Base-by-base conservation (phyloP, 2,797 vertebrate genomes). In the Aldrovandia affinis region DNA sequence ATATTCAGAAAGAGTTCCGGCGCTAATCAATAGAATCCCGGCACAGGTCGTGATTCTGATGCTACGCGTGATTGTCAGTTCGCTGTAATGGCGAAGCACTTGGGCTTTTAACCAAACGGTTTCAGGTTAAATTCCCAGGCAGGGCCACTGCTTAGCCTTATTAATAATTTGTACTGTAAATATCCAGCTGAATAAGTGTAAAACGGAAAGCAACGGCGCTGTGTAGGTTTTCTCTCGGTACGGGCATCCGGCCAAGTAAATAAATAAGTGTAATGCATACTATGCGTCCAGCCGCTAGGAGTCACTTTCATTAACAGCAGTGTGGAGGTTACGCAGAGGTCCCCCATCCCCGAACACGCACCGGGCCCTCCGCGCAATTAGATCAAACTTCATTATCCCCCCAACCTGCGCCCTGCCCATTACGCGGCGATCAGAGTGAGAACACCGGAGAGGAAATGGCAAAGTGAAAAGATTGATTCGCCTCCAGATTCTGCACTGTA, bases 381-480 rank as follows among this genome's bases (percentile, higher is more conserved):
- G 89, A 88, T 89, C 81, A 92, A 93, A 86, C 87, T 93, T 90
- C 89, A 92, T 94, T 94, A 92, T 93, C 92, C 90, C n/a, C 90
- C 93, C 89, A 92, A 88, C n/a, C 91, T 92, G 89, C 90, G 91
- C 28, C 90, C 93, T 94, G 87, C 22, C 90, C 89, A 91, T 94
- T 94, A 95, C 91, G 85, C 84, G 86, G 84, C 86, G 91, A 94
- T 95, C 93, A 94, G 93, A 95, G 89, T 55, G 88, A 93, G 94
- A 93, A 91, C 88, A 92, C 90, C 83, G 88, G 90, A 91, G 89
- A 52, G 63, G 89, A 92, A 91, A 93, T 92, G 90, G 86, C 89
- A 90, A 54, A 92, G 91, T 91, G 92, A 87, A 73, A 92, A 92
- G 94, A 95, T 95, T 94, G 93, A 94, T 95, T 94, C 92, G 93